A percentile compares a stretch with the other conserved stretches of the same genome.
phyloP scores from a whole-genome alignment of 1,140 invertebrate genomes.

The Vanessa tameamea region DNA sequence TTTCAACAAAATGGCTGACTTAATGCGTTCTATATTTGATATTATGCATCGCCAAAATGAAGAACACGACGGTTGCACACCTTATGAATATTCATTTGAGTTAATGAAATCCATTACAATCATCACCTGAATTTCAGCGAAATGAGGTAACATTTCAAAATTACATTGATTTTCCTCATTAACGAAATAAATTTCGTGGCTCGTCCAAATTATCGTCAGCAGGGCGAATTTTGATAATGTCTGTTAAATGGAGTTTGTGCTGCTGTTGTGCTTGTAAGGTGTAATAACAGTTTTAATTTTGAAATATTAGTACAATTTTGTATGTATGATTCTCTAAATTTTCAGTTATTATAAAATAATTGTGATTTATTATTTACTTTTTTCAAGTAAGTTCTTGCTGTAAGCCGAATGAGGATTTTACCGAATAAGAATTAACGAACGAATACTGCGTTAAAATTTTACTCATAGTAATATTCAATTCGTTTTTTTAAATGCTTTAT shows the following conservation, averaged over 20 bases:
- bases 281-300: background rate
- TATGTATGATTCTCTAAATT: no score
- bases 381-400: no score
- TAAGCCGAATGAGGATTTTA: no score
- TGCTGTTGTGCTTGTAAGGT: background rate
- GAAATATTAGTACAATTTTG: background rate
- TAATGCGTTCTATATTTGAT: slow-evolving; percentile 15
- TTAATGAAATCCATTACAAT: slow-evolving; percentile 30
- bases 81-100: slow-evolving; percentile 31
- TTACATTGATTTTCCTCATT: slow-evolving; percentile 28
- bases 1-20: slow-evolving; percentile 20
- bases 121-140: slow-evolving; percentile 4
- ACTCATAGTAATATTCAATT: no score
- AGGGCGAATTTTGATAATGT: slow-evolving; percentile 4
- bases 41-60: slow-evolving; percentile 21
- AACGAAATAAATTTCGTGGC: slow-evolving; percentile 11
- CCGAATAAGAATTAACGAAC: no score
- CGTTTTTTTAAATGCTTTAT: no score
- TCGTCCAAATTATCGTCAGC: background rate
- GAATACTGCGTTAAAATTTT: no score
- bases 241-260: background rate
- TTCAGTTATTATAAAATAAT: no score
- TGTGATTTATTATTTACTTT: no score
- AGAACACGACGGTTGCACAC: slow-evolving; percentile 22
- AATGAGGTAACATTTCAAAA: slow-evolving; percentile 17